phyloP scores from a whole-genome alignment of 23 tunicate genomes.

The Trididemnum clinides region DNA sequence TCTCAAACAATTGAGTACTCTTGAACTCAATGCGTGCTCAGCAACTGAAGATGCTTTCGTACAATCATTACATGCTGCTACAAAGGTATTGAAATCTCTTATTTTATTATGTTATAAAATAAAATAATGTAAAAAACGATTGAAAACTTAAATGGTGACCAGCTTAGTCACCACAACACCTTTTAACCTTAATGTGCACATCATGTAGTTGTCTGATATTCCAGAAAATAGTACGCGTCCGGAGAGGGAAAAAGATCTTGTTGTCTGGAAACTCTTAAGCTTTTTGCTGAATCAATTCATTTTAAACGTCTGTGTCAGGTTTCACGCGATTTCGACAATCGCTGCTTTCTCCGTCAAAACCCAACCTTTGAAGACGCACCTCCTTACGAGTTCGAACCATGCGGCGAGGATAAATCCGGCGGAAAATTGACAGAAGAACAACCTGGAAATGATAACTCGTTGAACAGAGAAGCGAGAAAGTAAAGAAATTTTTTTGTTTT shows the following conservation, averaged over 20 bases:
- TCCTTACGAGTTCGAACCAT: conserved; percentile 71
- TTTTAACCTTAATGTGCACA: too few species aligned
- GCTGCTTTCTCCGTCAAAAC: conserved; percentile 74
- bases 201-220: too few species aligned
- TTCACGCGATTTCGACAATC: conserved; percentile 76
- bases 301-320: conserved; percentile 33
- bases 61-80: conserved; percentile 3
- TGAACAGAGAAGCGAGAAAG: conserved; percentile 94
- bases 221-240: too few species aligned
- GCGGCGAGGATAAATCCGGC: conserved; percentile 54
- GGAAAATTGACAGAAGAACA: conserved; percentile 65
- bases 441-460: conserved; percentile 78
- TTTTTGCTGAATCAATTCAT: neutral
- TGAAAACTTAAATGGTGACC: too few species aligned
- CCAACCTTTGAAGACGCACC: conserved; percentile 84
- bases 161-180: too few species aligned
- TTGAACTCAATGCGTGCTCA: conserved; percentile 60
- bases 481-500: conserved; percentile 44
- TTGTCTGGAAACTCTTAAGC: too few species aligned
- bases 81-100: too few species aligned
- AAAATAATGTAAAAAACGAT: too few species aligned
- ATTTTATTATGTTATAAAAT: too few species aligned
- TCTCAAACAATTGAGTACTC: conserved; percentile 39
- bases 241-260: too few species aligned
- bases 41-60: conserved; percentile 56